phyloP scores from a whole-genome alignment of 1,140 invertebrate genomes.

The Formica exsecta region DNA sequence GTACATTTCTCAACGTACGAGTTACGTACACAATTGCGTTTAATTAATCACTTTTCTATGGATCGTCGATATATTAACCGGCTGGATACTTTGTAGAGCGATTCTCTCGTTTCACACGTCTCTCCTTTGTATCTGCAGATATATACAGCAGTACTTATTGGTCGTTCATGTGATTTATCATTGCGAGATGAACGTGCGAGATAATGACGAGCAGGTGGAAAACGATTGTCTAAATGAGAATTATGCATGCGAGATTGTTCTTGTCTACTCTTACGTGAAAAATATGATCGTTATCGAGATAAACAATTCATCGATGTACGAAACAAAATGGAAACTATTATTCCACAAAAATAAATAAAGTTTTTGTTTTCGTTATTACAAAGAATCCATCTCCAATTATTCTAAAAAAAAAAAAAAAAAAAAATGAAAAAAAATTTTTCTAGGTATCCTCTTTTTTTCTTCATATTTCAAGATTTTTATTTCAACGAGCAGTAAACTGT shows the following conservation, averaged over 20 bases:
- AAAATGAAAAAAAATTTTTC: slow-evolving; percentile 32
- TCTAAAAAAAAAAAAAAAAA: slow-evolving; percentile 4
- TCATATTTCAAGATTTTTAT: no score
- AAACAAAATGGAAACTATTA: slow-evolving; percentile 18
- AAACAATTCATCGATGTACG: background rate
- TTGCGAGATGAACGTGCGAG: slow-evolving; percentile 65
- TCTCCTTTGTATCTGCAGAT: slow-evolving; percentile 24
- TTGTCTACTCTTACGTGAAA: background rate
- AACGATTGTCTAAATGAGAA: slow-evolving; percentile 32
- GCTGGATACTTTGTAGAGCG: slow-evolving; percentile 50
- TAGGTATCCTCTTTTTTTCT: no score
- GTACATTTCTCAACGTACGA: slow-evolving; percentile 36
- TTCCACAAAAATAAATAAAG: background rate
- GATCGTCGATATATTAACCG: slow-evolving; percentile 74
- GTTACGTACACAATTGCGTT: slow-evolving; percentile 41
- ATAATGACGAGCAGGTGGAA: slow-evolving; percentile 56
- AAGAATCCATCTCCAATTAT: slow-evolving; percentile 18
- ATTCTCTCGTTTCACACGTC: slow-evolving; percentile 32
- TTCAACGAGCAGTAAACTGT: no score
- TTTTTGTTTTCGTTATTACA: background rate
- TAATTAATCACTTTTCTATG: slow-evolving; percentile 77
- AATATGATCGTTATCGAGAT: background rate
- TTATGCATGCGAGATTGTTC: background rate
- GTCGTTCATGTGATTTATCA: slow-evolving; percentile 78
- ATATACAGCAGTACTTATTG: slow-evolving; percentile 70